Base-by-base conservation (phyloP, 2,888 invertebrate genomes). In the Mimachlamys varia region DNA sequence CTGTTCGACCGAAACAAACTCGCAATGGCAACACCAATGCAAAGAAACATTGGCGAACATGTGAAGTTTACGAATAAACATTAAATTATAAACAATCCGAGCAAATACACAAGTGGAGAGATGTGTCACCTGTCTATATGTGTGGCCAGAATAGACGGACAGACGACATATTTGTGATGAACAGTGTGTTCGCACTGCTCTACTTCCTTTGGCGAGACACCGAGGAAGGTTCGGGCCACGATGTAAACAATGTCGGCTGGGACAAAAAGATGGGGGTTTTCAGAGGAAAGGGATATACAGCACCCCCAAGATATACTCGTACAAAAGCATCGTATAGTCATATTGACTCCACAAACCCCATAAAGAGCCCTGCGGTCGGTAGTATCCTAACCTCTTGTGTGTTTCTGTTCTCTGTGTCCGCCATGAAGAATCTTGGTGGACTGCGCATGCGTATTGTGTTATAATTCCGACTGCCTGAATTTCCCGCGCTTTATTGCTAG, bases 381-480 rank as follows among this genome's bases (percentile, higher is more conserved):
- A 76, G 27, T 76, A 76, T 76, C 76, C 76, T 76, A 76, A 76
- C 76, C 76, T 76, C 76, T 76, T 76, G 76, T 76, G 3, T 76
- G 76, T 76, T 76, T 76, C 76, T 76, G 33, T 76, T 76, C 76
- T 27, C 76, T 76, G 76, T 76, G 76, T 76, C 92, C 92, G 92
- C 92, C 92, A 92, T 92, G 90, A 92, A 90, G 90, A 90, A 91
- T 88, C 88, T 53, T 50, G 89, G 76, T 88, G 88, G 90, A 89
- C 10, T 88, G 89, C 92, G 92, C 92, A 92, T 92, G 92, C 92
- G 92, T 89, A 88, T 62, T 92, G 90, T 88, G 58, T 88, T 87
- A 88, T 89, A 88, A 88, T 89, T 89, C 88, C 38, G 50, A 89
- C 76, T 76, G 76, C 87, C 88, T 62, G 87, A 50, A 87, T 91